Conservation (phyloP, 2,888 invertebrate genomes). For the Timema cristinae region DNA sequence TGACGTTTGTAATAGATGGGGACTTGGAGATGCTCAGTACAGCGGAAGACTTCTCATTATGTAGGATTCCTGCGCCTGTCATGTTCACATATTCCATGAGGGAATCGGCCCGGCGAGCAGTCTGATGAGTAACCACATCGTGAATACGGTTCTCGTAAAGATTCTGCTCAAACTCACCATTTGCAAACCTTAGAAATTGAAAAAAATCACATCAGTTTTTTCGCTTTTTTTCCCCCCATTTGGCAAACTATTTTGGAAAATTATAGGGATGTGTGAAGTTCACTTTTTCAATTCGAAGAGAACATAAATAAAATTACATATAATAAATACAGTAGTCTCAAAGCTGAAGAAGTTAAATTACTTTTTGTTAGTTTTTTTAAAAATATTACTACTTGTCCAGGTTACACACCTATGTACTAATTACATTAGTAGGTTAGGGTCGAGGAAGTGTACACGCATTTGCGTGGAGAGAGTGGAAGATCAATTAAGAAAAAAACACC, state of each 20-base stretch:
- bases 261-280: too few relatives aligned
- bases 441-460: too few relatives aligned
- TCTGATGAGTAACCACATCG: slow-evolving; percentile 73
- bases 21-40: slow-evolving; percentile 86
- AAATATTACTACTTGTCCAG: too few relatives aligned
- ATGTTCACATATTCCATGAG: slow-evolving; percentile 75
- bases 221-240: neutral
- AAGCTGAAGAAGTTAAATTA: too few relatives aligned
- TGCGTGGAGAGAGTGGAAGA: too few relatives aligned
- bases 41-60: slow-evolving; percentile 91
- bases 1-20: slow-evolving; percentile 75
- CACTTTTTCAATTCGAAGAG: too few relatives aligned
- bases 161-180: slow-evolving; percentile 84
- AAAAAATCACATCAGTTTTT: neutral
- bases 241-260: too few relatives aligned
- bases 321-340: too few relatives aligned
- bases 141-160: slow-evolving; percentile 77
- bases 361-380: too few relatives aligned
- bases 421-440: too few relatives aligned
- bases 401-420: neutral
- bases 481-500: too few relatives aligned
- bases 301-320: too few relatives aligned
- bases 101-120: slow-evolving; percentile 67
- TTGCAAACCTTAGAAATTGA: slow-evolving; percentile 62
- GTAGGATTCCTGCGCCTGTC: slow-evolving; percentile 89